Evolutionary conservation across 1,140 invertebrate genomes (phyloP), one percentile per base, ranked within the genome.

Genomic region (Danaus melanippus): DNA sequence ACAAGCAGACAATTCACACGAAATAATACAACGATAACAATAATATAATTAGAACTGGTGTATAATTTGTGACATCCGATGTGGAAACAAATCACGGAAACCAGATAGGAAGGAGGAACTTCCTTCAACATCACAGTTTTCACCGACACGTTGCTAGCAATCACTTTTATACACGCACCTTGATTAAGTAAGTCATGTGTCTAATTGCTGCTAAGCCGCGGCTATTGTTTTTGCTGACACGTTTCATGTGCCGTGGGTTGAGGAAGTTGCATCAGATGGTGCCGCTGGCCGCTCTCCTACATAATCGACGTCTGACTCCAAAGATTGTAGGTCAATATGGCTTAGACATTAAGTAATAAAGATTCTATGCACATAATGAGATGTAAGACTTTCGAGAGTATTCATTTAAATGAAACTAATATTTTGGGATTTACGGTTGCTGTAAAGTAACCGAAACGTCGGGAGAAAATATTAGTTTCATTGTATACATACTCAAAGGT

Each of bases 221-320:
- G 48, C 50, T 17, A 52, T 57, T 57, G 21, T 57, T 46, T 51
- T 46, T 50, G 42, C 47, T 54, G 42, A 12, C 17, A 7, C 4
- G 59, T 69, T 69, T 68, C 64, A 58, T 61, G 56, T 11, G 41
- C 39, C 57, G 75, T 78, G 69, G 71, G 75, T 67, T 65, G 50
- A 72, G 73, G 76, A 76, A 70, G 73, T 79, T 79, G 76, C 73
- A 71, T 71, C 71, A 79, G 67, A 62, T 61, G 53, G 55, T 51
- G 46, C 50, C 47, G 21, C 58, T 42, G 10, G 42, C 40, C 56
- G 54, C 48, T 44, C 40, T 52, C 48, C 49, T 65, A 65, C 60
- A 60, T 60, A 62, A 51, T 61, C 12, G 32, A 58, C 62, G 52
- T 55, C 62, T 12, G 21, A 7, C 63, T 17, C 17, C 7, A 8